phyloP scores from a whole-genome alignment of 1,140 invertebrate genomes.

The Drosophila navojoa region DNA sequence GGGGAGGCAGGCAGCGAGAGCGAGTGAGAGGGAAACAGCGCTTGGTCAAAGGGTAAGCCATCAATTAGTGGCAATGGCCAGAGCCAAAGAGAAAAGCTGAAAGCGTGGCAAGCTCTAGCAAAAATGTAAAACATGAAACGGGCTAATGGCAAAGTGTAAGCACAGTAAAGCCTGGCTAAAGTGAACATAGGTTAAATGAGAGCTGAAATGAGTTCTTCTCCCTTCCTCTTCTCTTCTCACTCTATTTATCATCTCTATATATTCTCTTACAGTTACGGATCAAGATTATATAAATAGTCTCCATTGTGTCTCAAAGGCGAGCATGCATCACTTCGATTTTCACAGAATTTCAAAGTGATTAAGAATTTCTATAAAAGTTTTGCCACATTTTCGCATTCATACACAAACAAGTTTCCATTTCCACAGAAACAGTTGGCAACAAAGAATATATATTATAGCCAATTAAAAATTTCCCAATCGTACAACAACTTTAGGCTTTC shows the following conservation, averaged over 20 bases:
- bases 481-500: not conserved
- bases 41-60: not conserved
- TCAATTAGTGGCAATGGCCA: slow-evolving; percentile 6
- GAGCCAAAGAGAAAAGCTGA: not conserved
- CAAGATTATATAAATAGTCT: too few relatives aligned
- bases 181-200: too few relatives aligned
- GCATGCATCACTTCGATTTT: not conserved
- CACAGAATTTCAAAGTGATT: not conserved
- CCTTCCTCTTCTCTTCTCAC: too few relatives aligned
- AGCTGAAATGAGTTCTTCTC: too few relatives aligned
- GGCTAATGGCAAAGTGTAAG: not conserved
- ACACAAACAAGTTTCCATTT: not conserved
- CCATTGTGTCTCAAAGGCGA: too few relatives aligned
- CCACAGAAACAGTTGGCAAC: too few relatives aligned
- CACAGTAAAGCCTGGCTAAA: too few relatives aligned
- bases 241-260: too few relatives aligned
- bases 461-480: not conserved
- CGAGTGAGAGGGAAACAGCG: not conserved
- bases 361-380: not conserved
- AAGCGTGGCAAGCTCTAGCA: slow-evolving; percentile 2
- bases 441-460: not conserved
- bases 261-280: too few relatives aligned
- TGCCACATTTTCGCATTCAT: not conserved
- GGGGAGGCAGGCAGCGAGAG: not conserved
- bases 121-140: slow-evolving; percentile 1